These are phyloP conservation scores for Scleropages formosus DNA, from an alignment of 2,797 vertebrate species.

Conservation along the genomic window DNA sequence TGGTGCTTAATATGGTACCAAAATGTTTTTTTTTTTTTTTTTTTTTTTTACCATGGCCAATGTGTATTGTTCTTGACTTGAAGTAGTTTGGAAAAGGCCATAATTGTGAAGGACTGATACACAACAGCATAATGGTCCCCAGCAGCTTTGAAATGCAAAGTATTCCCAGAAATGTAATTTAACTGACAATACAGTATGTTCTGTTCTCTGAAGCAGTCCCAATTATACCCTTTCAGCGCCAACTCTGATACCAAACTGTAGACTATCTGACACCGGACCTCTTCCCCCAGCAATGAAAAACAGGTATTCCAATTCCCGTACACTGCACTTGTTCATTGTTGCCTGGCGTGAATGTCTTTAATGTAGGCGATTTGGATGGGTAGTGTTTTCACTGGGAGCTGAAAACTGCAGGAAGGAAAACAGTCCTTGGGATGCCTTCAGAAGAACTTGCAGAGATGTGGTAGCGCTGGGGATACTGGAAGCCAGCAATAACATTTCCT, in stretches of 20 bases:
- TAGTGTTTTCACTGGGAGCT: slow-evolving; percentile 35
- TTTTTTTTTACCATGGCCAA: no score
- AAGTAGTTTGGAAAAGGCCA: no score
- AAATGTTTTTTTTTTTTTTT: no score
- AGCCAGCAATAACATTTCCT: slow-evolving; percentile 60
- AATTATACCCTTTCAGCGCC: neutral
- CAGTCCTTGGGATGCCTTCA: slow-evolving; percentile 25
- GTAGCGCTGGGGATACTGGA: slow-evolving; percentile 39
- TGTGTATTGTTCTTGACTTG: no score
- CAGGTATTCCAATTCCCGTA: neutral
- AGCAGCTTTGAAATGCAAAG: neutral
- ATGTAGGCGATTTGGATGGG: slow-evolving; percentile 3
- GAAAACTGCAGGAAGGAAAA: slow-evolving; percentile 55
- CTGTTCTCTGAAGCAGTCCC: neutral
- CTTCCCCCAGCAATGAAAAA: neutral
- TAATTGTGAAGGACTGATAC: no score
- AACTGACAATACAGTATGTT: neutral
- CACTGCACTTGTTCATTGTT: neutral
- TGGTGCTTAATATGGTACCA: neutral
- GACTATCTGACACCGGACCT: no score
- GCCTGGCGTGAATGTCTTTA: neutral
- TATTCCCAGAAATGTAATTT: neutral
- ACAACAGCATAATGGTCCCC: no score
- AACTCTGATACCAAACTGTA: neutral
- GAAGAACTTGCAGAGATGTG: slow-evolving; percentile 52